Base-by-base conservation (phyloP, 2,888 invertebrate genomes). In the Coleophora deauratella region DNA sequence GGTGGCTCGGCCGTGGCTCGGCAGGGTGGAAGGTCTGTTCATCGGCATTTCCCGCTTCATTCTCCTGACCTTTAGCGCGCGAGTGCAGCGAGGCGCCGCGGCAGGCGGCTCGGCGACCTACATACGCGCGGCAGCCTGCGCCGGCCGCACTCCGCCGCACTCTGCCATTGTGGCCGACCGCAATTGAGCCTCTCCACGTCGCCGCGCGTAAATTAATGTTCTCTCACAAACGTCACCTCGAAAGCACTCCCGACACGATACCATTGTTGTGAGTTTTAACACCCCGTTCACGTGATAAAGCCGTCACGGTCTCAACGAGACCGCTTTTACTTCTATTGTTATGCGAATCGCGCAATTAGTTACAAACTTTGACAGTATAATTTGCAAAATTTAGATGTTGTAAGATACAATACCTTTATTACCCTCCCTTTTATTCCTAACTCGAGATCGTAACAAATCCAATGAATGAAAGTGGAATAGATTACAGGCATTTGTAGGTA, bases 11-110 rank as follows among this genome's bases (percentile, higher is more conserved):
- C 53, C 56, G 57, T 60, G 52, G 62, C 53, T 57, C 45, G 33
- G 34, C 52, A 43, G 62, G 62, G 63, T 62, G 62, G 65, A 62
- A 69, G 59, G 65, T 62, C 68, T 65, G 68, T 70, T 73, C 73
- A 71, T 72, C 70, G 77, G 66, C 71, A 71, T 75, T 81, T 79
- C 76, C 76, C 76, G 79, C 72, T 78, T 76, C 75, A 79, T 78
- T 80, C 80, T 81, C 81, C 80, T 85, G 84, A 82, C 82, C 84
- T 85, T 84, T 82, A 62, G 66, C 68, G 71, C 60, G 72, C 69
- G 74, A 80, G 80, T 77, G 82, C 75, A 77, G 70, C 71, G 79
- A 79, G 75, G 77, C 79, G 75, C 70, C 72, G 66, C n/a, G n/a
- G n/a, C n/a, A n/a, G n/a, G 69, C 57, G 60, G 65, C 31, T 11